phyloP scores from a whole-genome alignment of 2,888 invertebrate species.

The Arctia plantaginis region DNA sequence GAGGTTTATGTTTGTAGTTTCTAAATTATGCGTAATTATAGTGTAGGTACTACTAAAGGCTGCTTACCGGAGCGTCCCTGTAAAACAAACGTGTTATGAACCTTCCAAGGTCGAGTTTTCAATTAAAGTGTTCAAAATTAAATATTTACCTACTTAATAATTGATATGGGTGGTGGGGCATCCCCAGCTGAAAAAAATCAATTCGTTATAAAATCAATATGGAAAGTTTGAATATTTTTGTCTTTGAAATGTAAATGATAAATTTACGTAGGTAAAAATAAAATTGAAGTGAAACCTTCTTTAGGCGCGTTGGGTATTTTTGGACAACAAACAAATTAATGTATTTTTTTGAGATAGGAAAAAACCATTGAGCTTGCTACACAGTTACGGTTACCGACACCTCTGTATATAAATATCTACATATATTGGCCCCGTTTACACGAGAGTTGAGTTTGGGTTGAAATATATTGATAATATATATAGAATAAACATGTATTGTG shows the following conservation, averaged over 20 bases:
- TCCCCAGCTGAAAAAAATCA: slow-evolving; percentile 39
- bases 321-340: too few species aligned
- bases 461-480: too few species aligned
- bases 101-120: neutral
- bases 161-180: slow-evolving; percentile 15
- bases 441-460: too few species aligned
- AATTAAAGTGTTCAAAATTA: neutral
- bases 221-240: neutral
- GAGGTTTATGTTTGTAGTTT: neutral
- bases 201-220: neutral
- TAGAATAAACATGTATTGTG: too few species aligned
- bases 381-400: too few species aligned
- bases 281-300: too few species aligned
- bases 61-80: slow-evolving; percentile 42
- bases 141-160: slow-evolving; percentile 20
- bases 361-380: too few species aligned
- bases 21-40: slow-evolving; percentile 3
- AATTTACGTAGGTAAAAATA: too few species aligned
- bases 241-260: neutral
- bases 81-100: slow-evolving; percentile 28
- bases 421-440: too few species aligned
- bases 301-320: too few species aligned
- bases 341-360: too few species aligned
- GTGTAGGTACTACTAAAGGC: slow-evolving; percentile 4
- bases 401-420: too few species aligned